Percentiles rank a stretch among this genome's conserved stretches.
Conservation (phyloP, 2,797 vertebrate species). For the Scleropages formosus region DNA sequence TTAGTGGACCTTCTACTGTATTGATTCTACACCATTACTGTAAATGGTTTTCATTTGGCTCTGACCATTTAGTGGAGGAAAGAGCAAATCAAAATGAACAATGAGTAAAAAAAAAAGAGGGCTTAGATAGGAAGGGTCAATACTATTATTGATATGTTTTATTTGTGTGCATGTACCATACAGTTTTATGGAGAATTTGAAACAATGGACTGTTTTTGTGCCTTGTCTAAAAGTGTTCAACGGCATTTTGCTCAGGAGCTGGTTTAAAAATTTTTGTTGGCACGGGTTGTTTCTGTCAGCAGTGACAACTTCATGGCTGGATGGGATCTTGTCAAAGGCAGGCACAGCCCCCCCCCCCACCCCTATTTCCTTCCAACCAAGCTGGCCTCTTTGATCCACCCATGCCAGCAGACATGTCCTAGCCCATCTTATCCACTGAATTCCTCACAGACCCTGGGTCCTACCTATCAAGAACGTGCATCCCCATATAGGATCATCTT, state of each 20-base stretch:
- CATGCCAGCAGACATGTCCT: conserved; percentile 67
- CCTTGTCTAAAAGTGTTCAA: background rate
- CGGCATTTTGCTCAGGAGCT: background rate
- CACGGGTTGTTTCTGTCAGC: conserved; percentile 42
- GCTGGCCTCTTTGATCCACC: conserved; percentile 59
- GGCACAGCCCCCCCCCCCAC: conserved; percentile 57
- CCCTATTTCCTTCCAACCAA: conserved; percentile 63
- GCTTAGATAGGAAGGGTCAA: no score
- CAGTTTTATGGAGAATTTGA: background rate
- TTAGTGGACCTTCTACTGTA: no score
- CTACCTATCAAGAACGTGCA: no score
- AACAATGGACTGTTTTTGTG: background rate
- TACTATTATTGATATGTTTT: no score
- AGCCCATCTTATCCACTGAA: conserved; percentile 43
- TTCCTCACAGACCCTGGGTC: no score
- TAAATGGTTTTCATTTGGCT: no score
- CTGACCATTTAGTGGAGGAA: no score
- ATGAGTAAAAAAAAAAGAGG: no score
- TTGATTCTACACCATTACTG: no score
- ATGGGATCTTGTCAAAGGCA: conserved; percentile 68
- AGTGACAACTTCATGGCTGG: conserved; percentile 58
- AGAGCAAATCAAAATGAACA: no score
- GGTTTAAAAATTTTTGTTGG: conserved; percentile 4
- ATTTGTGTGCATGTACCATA: no score
- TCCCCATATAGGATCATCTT: no score